Evolutionary conservation across 2,888 invertebrate genomes (phyloP).

Genomic region (Tenthredo amoena): DNA sequence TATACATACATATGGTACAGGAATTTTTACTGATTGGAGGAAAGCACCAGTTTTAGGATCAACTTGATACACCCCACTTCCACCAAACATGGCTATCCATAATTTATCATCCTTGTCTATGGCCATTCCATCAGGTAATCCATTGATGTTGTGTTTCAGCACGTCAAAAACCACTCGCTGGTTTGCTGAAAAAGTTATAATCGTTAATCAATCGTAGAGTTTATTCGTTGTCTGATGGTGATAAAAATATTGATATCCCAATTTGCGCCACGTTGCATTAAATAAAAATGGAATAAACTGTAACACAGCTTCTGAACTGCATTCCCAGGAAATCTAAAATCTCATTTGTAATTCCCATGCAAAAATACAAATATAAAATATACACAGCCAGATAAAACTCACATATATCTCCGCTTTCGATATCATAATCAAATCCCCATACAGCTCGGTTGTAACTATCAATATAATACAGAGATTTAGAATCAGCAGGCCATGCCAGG

Average conservation of each 20-base stretch:
- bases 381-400: not conserved
- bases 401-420: constrained; percentile 26
- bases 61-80: not conserved
- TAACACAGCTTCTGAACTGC: not conserved
- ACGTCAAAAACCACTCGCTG: constrained; percentile 17
- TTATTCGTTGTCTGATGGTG: not conserved
- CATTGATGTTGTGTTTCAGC: not conserved
- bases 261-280: not conserved
- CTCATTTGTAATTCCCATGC: not conserved
- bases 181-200: constrained; percentile 20
- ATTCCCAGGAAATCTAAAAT: not conserved
- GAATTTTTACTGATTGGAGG: constrained; percentile 11
- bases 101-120: constrained; percentile 40
- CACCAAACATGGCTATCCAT: constrained; percentile 13
- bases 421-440: constrained; percentile 28
- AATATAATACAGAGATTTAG: constrained; percentile 20
- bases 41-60: constrained; percentile 31
- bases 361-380: not conserved
- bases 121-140: constrained; percentile 33
- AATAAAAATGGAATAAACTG: not conserved
- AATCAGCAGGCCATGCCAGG: constrained; percentile 35
- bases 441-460: constrained; percentile 35
- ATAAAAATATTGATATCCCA: not conserved
- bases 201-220: not conserved
- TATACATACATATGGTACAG: not conserved